phyloP scores from a whole-genome alignment of 2,888 invertebrate species.

The Cataglyphis livida region DNA sequence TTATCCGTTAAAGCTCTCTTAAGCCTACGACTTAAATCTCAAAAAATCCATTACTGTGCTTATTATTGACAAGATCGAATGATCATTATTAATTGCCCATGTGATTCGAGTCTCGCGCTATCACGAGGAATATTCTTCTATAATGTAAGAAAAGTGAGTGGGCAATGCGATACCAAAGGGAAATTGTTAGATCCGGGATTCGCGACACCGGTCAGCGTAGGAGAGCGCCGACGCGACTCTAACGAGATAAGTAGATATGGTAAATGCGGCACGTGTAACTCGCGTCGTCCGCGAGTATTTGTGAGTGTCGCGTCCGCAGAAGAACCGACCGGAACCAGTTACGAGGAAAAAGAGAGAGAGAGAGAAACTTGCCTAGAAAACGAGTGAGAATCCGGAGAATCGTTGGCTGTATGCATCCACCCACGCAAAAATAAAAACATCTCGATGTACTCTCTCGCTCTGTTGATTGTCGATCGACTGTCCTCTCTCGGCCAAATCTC shows the following conservation, averaged over 20 bases:
- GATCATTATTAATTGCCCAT: slow-evolving; percentile 1
- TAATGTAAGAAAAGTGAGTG: not conserved
- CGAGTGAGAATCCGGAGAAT: slow-evolving; percentile 78
- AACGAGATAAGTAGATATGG: slow-evolving; percentile 72
- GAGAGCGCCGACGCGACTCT: slow-evolving; percentile 70
- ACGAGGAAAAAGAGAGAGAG: slow-evolving; percentile 45
- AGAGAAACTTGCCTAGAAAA: slow-evolving; percentile 69
- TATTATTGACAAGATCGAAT: slow-evolving; percentile 35
- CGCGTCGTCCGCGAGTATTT: slow-evolving; percentile 43
- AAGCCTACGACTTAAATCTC: slow-evolving; percentile 21
- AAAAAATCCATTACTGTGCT: slow-evolving; percentile 38
- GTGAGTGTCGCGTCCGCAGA: slow-evolving; percentile 47
- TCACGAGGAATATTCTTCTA: slow-evolving; percentile 24
- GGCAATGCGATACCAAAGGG: not conserved
- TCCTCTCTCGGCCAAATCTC: slow-evolving; percentile 30
- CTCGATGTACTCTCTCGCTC: slow-evolving; percentile 51
- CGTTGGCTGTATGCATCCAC: slow-evolving; percentile 77
- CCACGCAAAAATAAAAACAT: slow-evolving; percentile 76
- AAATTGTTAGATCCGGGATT: slow-evolving; percentile 69
- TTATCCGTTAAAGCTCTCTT: slow-evolving; percentile 8
- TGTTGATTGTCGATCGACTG: slow-evolving; percentile 12
- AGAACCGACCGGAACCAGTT: slow-evolving; percentile 49
- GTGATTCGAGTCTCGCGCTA: slow-evolving; percentile 3
- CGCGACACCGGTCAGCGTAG: slow-evolving; percentile 68
- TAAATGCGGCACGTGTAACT: slow-evolving; percentile 67